Evolutionary conservation across 2,888 invertebrate genomes (phyloP).

Genomic region (Eristalinus sepulchralis): DNA sequence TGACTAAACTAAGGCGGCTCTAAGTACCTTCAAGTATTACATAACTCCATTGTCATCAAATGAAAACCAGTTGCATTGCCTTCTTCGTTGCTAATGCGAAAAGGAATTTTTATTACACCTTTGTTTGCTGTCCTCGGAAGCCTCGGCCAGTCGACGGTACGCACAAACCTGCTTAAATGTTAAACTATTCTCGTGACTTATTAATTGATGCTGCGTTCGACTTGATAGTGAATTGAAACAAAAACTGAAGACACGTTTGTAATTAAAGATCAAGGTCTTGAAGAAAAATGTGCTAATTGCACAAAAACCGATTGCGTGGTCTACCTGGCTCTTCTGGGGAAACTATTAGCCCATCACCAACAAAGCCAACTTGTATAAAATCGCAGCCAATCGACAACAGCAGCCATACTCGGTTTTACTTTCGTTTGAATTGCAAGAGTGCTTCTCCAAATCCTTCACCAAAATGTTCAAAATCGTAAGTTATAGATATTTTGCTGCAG

Average conservation of each 20-base stretch:
- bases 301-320: constrained; percentile 6
- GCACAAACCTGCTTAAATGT: neutral
- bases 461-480: constrained; percentile 24
- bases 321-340: neutral
- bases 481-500: neutral
- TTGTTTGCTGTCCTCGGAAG: neutral
- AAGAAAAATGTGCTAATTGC: constrained; percentile 46
- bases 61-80: neutral
- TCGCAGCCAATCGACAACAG: neutral
- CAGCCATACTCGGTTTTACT: constrained; percentile 8
- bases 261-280: constrained; percentile 14
- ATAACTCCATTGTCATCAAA: neutral
- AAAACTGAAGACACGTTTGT: neutral
- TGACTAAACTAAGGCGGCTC: too few relatives aligned
- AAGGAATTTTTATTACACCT: neutral
- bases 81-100: neutral
- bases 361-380: constrained; percentile 30
- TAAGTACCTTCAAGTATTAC: neutral
- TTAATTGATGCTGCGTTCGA: neutral
- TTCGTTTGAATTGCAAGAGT: constrained; percentile 4
- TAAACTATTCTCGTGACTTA: constrained; percentile 6
- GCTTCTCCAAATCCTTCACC: neutral
- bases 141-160: neutral
- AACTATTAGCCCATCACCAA: neutral
- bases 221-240: neutral